phyloP scores from a whole-genome alignment of 2,888 invertebrate genomes.

The Neoitamus cyanurus region DNA sequence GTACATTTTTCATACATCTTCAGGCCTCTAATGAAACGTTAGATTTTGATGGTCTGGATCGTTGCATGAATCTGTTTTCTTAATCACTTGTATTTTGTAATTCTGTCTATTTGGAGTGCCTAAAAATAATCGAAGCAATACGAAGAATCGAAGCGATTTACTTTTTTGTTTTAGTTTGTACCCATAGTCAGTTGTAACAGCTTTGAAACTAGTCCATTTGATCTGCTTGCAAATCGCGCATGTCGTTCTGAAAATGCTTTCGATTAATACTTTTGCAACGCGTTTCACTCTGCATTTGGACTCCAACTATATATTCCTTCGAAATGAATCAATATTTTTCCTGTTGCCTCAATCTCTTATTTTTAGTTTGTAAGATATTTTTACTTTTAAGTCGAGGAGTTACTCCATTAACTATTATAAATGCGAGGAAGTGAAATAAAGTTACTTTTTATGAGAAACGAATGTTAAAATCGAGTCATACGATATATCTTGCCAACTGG shows the following conservation, averaged over 20 bases:
- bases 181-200: background rate
- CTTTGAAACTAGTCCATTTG: background rate
- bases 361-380: conserved; percentile 43
- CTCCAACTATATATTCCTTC: background rate
- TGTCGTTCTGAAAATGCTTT: background rate
- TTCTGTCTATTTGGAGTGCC: conserved; percentile 12
- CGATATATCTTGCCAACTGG: background rate
- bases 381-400: conserved; percentile 10
- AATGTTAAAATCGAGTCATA: background rate
- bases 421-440: conserved; percentile 39
- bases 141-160: background rate
- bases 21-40: background rate
- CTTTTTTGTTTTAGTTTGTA: background rate
- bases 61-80: background rate
- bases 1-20: background rate
- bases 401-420: conserved; percentile 37
- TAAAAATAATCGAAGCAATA: conserved; percentile 28
- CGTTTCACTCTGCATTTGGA: background rate
- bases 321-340: background rate
- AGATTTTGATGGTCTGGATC: background rate
- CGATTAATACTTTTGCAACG: background rate
- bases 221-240: background rate
- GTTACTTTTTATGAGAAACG: conserved; percentile 35
- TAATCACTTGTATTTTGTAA: background rate
- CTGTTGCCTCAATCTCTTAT: background rate